Base-by-base conservation (phyloP, 2,113 vertebrate genomes). In the Erinaceus europaeus region DNA sequence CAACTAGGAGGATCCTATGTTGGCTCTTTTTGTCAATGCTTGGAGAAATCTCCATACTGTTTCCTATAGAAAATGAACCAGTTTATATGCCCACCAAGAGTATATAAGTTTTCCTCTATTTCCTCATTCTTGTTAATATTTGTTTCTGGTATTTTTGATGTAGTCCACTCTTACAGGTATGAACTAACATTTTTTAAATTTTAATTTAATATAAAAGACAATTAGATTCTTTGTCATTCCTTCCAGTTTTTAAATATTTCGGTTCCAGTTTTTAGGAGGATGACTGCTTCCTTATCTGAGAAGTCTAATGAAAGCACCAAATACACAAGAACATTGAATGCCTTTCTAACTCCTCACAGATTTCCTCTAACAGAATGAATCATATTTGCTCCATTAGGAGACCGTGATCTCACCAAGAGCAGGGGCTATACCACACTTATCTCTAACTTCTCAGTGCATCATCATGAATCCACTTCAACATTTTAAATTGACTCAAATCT, bases 401-500 rank as follows among this genome's bases (percentile, higher is more conserved):
- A 42, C 11, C 42, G 15, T 10, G 57, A 40, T 18, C 21, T 73
- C 34, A 46, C 27, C 29, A 77, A 36, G 5, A 61, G 36, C 15
- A 64, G 21, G 17, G 5, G 65, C 9, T 36, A 1, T 50, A 55
- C 32, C 23, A 27, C 29, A 32, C 23, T 62, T 8, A 38, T 32
- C 21, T 79, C 38, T 50, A 78, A 73, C 8, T 65, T 81, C 27
- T 72, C 27, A 53, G 32, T 4, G 25, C 36, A 80, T 65, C 20
- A 34, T 72, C 27, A 65, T 64, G 27, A 88, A 84, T 80, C 84
- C 55, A 52, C 62, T 90, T 52, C 78, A 62, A 48, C 46, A 48
- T 42, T 93, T 96, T 84, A 65, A 88, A 23, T 80, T n/a, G 53
- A 42, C 25, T 29, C 68, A 4, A 52, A 65, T 94, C 64, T 87